Percentiles rank a stretch among this genome's conserved stretches.
These are phyloP conservation scores for Lamprologus speciosus DNA, from an alignment of 2,113 vertebrate genomes.

Conservation along the genomic window DNA sequence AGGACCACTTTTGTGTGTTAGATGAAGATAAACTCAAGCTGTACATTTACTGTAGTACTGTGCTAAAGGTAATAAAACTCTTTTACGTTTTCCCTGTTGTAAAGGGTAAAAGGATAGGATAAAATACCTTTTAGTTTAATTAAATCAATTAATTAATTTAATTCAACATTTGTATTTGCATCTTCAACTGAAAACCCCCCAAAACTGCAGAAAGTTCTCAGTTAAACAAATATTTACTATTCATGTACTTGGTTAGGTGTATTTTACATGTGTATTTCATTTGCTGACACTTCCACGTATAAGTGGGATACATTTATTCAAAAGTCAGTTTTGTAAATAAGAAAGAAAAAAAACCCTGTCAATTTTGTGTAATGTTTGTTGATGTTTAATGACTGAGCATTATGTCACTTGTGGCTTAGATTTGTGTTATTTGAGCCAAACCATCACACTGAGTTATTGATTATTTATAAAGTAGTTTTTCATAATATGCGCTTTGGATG, in stretches of 20 bases:
- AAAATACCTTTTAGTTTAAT: neutral
- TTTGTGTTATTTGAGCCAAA: neutral
- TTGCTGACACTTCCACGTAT: neutral
- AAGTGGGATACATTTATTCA: neutral
- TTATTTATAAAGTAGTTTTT: neutral
- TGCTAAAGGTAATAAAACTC: neutral
- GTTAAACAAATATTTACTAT: neutral
- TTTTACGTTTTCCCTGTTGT: neutral
- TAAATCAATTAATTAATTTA: neutral
- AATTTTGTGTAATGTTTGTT: neutral
- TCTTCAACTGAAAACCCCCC: neutral
- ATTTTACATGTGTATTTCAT: neutral
- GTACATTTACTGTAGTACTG: neutral
- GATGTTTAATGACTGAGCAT: neutral
- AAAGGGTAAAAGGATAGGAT: neutral
- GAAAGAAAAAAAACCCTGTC: neutral
- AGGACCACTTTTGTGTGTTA: neutral
- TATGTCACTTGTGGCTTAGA: neutral
- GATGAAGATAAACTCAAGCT: neutral
- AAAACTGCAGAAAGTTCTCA: neutral
- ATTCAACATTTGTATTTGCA: neutral
- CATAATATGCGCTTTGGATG: neutral
- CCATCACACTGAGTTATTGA: constrained; percentile 1
- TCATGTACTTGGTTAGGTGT: neutral
- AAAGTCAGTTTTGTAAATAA: neutral